Conservation (phyloP, 2,888 invertebrate species). For the Aphrophora alni region DNA sequence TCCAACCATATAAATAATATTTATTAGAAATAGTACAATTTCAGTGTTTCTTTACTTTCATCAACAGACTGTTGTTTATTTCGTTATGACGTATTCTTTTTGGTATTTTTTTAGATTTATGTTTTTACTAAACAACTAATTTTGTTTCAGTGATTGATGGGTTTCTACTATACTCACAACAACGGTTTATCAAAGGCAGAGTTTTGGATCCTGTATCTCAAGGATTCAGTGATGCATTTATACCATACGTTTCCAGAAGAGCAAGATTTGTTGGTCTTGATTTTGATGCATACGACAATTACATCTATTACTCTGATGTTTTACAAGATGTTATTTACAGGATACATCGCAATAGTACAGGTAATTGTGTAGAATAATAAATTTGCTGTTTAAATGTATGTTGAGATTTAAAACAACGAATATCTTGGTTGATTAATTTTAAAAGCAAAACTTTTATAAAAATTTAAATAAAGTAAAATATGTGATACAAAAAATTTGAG, state of each 20-base stretch:
- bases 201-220: slow-evolving; percentile 86
- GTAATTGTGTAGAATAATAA: slow-evolving; percentile 47
- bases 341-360: slow-evolving; percentile 59
- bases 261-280: slow-evolving; percentile 95
- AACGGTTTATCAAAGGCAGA: slow-evolving; percentile 93
- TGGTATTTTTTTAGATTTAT: no score
- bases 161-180: slow-evolving; percentile 95
- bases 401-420: no score
- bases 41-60: no score
- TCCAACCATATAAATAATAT: no score
- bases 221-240: slow-evolving; percentile 93
- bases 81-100: no score
- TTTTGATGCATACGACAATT: slow-evolving; percentile 87
- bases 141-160: slow-evolving; percentile 71
- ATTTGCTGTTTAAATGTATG: neutral
- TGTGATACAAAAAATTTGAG: no score
- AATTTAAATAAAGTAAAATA: no score
- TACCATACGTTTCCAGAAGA: slow-evolving; percentile 89
- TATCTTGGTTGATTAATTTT: no score
- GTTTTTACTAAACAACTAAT: no score
- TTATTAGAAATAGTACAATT: no score
- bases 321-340: slow-evolving; percentile 91
- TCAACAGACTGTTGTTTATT: no score
- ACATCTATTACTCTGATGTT: slow-evolving; percentile 97
- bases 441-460: no score